Evolutionary conservation across 2,797 vertebrate species (phyloP), one percentile per base, ranked within the genome.

Genomic region (Muraenolepis orangiensis): DNA sequence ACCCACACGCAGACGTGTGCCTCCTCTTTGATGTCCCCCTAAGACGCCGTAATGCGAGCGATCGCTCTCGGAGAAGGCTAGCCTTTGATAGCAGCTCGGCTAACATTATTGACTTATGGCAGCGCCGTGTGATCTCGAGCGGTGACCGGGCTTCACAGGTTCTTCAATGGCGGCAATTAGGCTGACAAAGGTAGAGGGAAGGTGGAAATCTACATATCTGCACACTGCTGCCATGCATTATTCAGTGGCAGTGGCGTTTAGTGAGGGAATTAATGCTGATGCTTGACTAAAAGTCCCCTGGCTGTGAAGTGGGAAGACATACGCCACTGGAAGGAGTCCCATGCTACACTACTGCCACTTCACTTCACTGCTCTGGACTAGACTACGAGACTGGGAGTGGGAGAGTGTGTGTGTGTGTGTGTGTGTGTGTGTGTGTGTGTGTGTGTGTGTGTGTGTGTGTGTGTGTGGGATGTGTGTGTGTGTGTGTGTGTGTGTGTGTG

Each of bases 181-280:
- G 82, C 89, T 86, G 87, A 87, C 81, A 86, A 88, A 91, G 90
- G 91, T 89, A 90, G 82, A 90, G 31, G 14, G 82, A 79, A 90
- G 88, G 85, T 88, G 86, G 88, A 86, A 87, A 92, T 93, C 89
- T 93, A 85, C 92, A 92, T 92, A 88, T 86, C 83, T 81, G 75
- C 72, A 72, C 61, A 51, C 86, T n/a, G 85, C 81, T 82, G 81
- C 92, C 87, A 92, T 94, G 87, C 90, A 93, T 94, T 92, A 93
- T 93, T 93, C 90, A 92, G 71, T 2, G 13, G 77, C 82, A 90
- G 89, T 87, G 89, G 89, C 88, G 89, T 92, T 93, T 93, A 93
- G 87, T 80, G 66, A 82, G 82, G 51, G 88, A 92, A 92, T 93
- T 92, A 91, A 92, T 87, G 91, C 90, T 90, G 89, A 92, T 92